phyloP scores from a whole-genome alignment of 2,797 vertebrate species.

The Melanotaenia nigrans region DNA sequence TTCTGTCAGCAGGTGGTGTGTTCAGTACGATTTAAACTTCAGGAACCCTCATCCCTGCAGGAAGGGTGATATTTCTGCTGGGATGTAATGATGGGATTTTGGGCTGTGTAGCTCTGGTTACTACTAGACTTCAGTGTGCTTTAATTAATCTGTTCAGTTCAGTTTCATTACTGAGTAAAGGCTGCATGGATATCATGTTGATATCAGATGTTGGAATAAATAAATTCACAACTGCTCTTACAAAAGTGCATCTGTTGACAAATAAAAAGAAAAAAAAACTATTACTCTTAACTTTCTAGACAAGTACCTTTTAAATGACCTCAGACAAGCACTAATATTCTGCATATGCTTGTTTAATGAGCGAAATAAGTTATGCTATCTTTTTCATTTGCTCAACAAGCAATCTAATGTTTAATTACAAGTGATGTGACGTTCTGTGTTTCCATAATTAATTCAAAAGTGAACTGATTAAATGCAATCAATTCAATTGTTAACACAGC shows the following conservation, averaged over 20 bases:
- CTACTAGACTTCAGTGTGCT: too few relatives aligned
- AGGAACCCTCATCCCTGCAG: too few relatives aligned
- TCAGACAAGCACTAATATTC: constrained; percentile 28
- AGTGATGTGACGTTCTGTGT: constrained; percentile 74
- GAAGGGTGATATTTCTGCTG: too few relatives aligned
- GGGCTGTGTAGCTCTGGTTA: too few relatives aligned
- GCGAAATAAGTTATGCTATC: constrained; percentile 50
- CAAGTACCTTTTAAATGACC: constrained; percentile 15
- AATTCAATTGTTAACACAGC: constrained; percentile 75
- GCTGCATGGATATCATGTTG: too few relatives aligned
- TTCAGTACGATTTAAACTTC: too few relatives aligned
- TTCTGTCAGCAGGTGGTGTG: too few relatives aligned
- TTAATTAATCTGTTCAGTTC: too few relatives aligned
- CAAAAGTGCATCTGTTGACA: constrained; percentile 31
- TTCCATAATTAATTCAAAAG: constrained; percentile 78
- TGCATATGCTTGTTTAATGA: constrained; percentile 37
- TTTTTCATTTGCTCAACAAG: constrained; percentile 70
- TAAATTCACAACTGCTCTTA: too few relatives aligned
- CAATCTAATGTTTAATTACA: constrained; percentile 70
- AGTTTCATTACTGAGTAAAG: too few relatives aligned
- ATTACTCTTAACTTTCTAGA: constrained; percentile 2
- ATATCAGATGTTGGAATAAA: too few relatives aligned
- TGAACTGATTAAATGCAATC: constrained; percentile 80
- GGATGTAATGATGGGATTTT: too few relatives aligned
- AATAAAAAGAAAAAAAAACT: constrained; percentile 6